Conservation (phyloP, 2,113 vertebrate genomes). For the Lophochroa leadbeateri region DNA sequence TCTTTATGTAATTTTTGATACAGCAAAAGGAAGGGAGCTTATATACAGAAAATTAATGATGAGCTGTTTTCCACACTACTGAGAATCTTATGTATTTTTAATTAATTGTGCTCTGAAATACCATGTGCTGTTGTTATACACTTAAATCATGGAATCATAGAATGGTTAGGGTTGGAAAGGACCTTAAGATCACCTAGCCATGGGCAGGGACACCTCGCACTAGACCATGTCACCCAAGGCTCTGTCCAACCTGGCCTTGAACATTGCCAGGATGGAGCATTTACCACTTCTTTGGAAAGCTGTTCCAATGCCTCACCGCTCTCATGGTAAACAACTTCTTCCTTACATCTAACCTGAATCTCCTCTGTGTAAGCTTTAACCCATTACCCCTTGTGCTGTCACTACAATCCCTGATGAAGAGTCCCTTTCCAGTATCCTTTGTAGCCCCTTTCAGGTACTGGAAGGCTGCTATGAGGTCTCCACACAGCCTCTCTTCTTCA, state of each 20-base stretch:
- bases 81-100: not conserved
- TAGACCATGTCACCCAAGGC: not conserved
- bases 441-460: not conserved
- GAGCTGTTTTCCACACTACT: not conserved
- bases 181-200: not conserved
- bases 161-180: not conserved
- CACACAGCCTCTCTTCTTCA: not conserved
- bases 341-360: not conserved
- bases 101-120: not conserved
- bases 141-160: not conserved
- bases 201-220: not conserved
- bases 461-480: not conserved
- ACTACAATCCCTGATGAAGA: not conserved
- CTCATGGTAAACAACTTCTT: not conserved
- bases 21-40: not conserved
- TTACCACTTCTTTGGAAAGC: not conserved
- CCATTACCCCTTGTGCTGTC: not conserved
- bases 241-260: not conserved
- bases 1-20: not conserved
- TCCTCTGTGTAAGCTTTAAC: not conserved
- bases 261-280: not conserved
- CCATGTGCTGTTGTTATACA: not conserved
- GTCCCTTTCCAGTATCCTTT: not conserved
- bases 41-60: not conserved
- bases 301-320: not conserved